Conservation (phyloP, 2,888 invertebrate genomes). For the Drepanosiphum platanoidis region DNA sequence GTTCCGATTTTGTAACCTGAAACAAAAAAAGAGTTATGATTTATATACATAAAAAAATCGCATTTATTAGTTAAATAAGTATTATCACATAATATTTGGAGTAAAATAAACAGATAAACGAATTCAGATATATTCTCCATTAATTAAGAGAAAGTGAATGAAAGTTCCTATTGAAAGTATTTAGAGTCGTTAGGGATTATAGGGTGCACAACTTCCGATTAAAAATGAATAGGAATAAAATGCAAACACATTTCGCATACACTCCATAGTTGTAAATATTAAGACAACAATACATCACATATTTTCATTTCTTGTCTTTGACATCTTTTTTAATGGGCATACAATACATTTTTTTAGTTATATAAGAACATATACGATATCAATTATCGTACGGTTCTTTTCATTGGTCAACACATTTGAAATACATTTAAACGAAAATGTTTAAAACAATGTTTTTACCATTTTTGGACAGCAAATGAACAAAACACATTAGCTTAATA, state of each 20-base stretch:
- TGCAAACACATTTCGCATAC: not conserved
- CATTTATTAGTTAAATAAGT: not conserved
- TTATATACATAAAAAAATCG: not conserved
- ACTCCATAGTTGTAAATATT: not conserved
- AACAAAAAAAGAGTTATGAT: not conserved
- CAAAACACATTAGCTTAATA: slow-evolving; percentile 20
- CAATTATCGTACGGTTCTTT: not conserved
- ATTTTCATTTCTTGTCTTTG: not conserved
- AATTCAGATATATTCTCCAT: slow-evolving; percentile 31
- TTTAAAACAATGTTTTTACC: not conserved
- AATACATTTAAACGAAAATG: not conserved
- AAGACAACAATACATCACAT: not conserved
- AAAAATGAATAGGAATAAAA: not conserved
- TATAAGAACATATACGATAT: not conserved
- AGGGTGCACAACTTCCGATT: slow-evolving; percentile 3
- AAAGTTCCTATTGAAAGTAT: slow-evolving; percentile 60
- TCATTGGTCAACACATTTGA: not conserved
- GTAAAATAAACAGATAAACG: slow-evolving; percentile 29
- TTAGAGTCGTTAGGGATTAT: slow-evolving; percentile 9
- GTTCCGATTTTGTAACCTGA: slow-evolving; percentile 30
- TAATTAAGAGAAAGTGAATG: slow-evolving; percentile 60
- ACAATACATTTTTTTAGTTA: not conserved
- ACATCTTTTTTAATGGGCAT: not conserved
- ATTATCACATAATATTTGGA: slow-evolving; percentile 34
- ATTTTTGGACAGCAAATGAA: not conserved